Evolutionary conservation across 2,797 vertebrate genomes (phyloP), one percentile per base, ranked within the genome.

Genomic region (Macropodus opercularis): DNA sequence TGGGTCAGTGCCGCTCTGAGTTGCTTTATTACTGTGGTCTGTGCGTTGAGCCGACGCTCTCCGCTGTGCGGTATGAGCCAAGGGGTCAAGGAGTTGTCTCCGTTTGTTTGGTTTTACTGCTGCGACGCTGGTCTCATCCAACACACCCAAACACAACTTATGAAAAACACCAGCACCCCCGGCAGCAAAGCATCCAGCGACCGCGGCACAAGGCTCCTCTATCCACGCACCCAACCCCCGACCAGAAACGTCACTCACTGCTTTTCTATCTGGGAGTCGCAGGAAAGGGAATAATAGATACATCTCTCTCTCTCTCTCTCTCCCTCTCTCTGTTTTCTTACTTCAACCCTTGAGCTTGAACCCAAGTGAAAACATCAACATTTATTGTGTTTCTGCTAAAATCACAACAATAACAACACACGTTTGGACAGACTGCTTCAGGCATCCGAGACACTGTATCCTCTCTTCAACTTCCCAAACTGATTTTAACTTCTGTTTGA

Each of bases 11-110:
- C 72, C 42, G 57, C 70, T 63, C 67, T 70, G 79, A 77, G 58
- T 67, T 77, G 71, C 63, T 89, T 91, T 86, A 89, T 87, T 83
- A 80, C 72, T 83, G 76, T 44, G 77, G 87, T 81, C 43, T 77
- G 51, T 59, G 54, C 53, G 60, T 22, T 14, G 61, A 17, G n/a
- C 31, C 65, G 78, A 15, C 81, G 67, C 89, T 81, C 61, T 81
- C 47, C 47, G 51, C 56, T 72, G 18, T 34, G 32, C 13, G 15
- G 32, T 21, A 50, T 49, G 39, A 70, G 75, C 44, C 31, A 58
- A 72, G 74, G 44, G 59, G 46, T 9, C 46, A 68, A 31, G 7
- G 24, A 7, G 24, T 26, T 26, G 24, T 26, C 34, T 34, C 38
- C 17, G 17, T 17, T 4, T 17, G 6, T 22, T 55, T 36, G 26